A percentile compares a stretch with the other conserved stretches of the same genome.
These are phyloP conservation scores for Lepidothrix coronata DNA, from an alignment of 2,113 vertebrate species.

Conservation along the genomic window DNA sequence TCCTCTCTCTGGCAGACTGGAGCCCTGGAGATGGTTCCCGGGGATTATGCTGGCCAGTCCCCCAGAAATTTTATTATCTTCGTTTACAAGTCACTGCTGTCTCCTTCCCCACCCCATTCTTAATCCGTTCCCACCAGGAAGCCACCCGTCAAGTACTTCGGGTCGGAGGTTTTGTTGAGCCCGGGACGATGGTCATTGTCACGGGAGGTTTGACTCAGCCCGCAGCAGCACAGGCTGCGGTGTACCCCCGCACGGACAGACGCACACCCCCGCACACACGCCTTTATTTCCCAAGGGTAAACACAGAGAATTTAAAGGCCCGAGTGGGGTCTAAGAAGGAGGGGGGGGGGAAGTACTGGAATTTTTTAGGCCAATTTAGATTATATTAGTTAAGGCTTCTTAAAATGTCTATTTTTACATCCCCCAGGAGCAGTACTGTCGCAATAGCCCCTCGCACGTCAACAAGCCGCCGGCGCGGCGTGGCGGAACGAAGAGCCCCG, in stretches of 20 bases:
- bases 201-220: background rate
- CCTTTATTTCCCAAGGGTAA: background rate
- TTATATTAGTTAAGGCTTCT: background rate
- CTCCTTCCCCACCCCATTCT: background rate
- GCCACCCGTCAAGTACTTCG: background rate
- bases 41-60: background rate
- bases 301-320: background rate
- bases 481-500: background rate
- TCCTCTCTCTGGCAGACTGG: background rate
- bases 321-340: background rate
- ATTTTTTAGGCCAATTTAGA: background rate
- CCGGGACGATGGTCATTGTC: background rate
- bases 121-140: background rate
- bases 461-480: background rate
- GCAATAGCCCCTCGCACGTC: background rate
- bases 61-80: background rate
- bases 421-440: background rate
- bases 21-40: background rate
- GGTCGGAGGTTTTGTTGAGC: background rate
- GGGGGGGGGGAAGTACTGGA: accelerated
- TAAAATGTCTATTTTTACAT: background rate
- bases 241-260: background rate
- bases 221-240: background rate
- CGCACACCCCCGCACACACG: accelerated
- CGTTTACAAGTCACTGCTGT: background rate